These are phyloP conservation scores for Pygmarrhopalites habei DNA, from an alignment of 1,140 invertebrate species.

Conservation along the genomic window DNA sequence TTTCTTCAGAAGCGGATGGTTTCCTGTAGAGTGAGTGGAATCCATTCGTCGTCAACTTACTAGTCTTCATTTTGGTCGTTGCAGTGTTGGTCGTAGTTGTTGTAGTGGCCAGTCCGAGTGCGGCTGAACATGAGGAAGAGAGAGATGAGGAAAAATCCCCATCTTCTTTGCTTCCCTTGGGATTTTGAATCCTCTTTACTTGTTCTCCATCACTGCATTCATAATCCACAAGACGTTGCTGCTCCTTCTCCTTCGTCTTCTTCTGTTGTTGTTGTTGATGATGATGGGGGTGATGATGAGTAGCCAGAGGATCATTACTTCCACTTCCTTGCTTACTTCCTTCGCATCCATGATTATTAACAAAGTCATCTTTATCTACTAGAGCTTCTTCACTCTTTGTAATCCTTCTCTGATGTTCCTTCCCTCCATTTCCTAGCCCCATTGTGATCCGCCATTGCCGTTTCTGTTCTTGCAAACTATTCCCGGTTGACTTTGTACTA, in stretches of 20 bases:
- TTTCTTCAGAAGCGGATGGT: constrained; percentile 34
- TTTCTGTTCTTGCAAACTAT: neutral
- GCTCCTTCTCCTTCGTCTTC: neutral
- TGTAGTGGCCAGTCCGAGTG: neutral
- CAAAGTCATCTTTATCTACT: no score
- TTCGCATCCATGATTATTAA: no score
- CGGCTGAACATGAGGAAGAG: neutral
- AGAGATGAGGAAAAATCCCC: neutral
- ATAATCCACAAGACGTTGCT: neutral
- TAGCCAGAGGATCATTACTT: no score
- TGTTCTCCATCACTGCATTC: neutral
- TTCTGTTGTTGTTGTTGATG: constrained; percentile 7
- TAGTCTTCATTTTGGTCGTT: neutral
- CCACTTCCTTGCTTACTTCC: neutral
- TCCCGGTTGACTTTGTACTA: neutral
- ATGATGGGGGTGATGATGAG: neutral
- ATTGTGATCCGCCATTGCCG: no score
- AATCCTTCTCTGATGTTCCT: no score
- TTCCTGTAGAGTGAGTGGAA: constrained; percentile 21
- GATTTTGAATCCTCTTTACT: neutral
- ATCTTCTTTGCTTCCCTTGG: neutral
- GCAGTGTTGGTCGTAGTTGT: neutral
- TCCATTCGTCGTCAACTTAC: neutral
- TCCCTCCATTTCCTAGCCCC: no score
- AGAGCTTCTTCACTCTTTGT: no score